Percentiles rank a stretch among this genome's conserved stretches.
These are phyloP conservation scores for Aphelinus certus DNA, from an alignment of 1,140 invertebrate species.

Conservation along the genomic window DNA sequence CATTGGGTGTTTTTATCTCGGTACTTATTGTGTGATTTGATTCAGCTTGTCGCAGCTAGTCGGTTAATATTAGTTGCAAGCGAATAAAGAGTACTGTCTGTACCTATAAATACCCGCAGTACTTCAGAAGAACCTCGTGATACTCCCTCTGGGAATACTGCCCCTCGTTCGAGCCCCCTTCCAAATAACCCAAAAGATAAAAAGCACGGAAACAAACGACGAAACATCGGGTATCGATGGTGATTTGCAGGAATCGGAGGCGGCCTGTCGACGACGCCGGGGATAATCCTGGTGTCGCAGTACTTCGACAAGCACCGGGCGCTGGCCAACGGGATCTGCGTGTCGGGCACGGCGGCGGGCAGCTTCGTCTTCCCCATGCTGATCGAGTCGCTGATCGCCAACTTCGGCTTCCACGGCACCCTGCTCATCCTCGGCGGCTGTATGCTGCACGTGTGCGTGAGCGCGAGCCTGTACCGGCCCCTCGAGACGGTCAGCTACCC, in stretches of 20 bases:
- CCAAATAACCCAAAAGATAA: no score
- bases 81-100: no score
- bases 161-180: no score
- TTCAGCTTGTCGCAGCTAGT: no score
- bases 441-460: conserved; percentile 81
- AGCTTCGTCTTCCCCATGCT: conserved; percentile 80
- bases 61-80: no score
- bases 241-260: conserved; percentile 74
- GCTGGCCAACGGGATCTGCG: conserved; percentile 80
- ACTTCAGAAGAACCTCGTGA: no score
- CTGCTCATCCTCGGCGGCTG: conserved; percentile 78
- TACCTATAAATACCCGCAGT: no score
- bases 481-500: conserved; percentile 54
- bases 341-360: conserved; percentile 81
- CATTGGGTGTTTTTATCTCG: no score
- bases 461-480: conserved; percentile 76
- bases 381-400: conserved; percentile 74
- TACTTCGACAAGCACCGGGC: conserved; percentile 84
- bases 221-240: no score
- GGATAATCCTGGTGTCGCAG: conserved; percentile 81
- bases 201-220: no score
- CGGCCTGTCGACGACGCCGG: conserved; percentile 80
- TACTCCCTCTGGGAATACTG: no score
- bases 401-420: conserved; percentile 77
- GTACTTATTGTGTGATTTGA: no score